phyloP scores from a whole-genome alignment of 2,797 vertebrate genomes.

The Poecilia gillii region DNA sequence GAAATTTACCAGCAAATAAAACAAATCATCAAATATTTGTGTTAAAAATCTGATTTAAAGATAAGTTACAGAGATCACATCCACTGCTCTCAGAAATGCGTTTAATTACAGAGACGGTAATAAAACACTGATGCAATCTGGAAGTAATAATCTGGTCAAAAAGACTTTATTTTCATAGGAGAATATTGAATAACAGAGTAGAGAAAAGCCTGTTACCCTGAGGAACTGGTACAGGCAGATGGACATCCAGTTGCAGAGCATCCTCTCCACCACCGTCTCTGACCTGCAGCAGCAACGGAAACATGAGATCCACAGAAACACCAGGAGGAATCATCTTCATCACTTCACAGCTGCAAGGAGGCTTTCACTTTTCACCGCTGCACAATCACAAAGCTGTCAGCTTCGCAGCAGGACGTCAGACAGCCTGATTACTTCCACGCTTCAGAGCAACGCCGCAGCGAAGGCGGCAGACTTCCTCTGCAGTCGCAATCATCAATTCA shows the following conservation, averaged over 20 bases:
- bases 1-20: neutral
- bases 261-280: constrained; percentile 97
- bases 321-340: neutral
- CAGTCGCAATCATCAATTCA: neutral
- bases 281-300: constrained; percentile 74
- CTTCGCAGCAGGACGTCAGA: constrained; percentile 3
- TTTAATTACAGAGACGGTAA: neutral
- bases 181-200: neutral
- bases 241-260: constrained; percentile 99
- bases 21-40: neutral
- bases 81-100: neutral
- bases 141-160: neutral
- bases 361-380: neutral
- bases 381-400: neutral
- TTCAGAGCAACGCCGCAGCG: neutral
- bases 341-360: neutral
- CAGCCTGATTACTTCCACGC: neutral
- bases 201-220: constrained; percentile 80
- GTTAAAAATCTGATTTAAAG: neutral
- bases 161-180: neutral
- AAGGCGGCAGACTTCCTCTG: neutral
- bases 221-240: constrained; percentile 98
- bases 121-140: neutral
- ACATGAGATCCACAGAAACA: neutral
- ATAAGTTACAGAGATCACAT: neutral